Base-by-base conservation (phyloP, 1,140 invertebrate species). In the Panagrolaimus sp. region DNA sequence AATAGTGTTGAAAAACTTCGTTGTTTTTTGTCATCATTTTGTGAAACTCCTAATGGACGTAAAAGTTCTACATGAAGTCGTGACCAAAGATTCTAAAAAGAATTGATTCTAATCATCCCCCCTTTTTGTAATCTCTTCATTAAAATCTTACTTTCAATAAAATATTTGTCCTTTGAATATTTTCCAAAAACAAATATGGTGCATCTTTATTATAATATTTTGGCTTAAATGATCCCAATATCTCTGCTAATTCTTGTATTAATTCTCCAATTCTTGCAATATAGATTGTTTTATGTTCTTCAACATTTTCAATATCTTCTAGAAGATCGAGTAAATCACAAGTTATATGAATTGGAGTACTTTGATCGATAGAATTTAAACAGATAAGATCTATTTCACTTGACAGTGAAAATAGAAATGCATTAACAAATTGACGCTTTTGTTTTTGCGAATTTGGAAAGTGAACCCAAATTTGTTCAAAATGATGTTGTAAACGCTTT, bases 311-410 rank as follows among this genome's bases (percentile, higher is more conserved):
- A 13, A 27, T 11, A 9, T 20, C 27, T 57, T 57, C 51, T 11
- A 57, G 20, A 20, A 57, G 51, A 27, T 57, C 51, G n/a, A 57
- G 20, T 27, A 57, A 16, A 57, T 57, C 51, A 57, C 51, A 25
- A 11, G 27, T 25, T 25, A 57, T 27, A 57, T 57, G 51, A 57
- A 57, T 57, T 27, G 20, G 20, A 11, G 9, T n/a, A 27, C 51
- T 27, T 20, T 57, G 51, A 57, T 57, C 51, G 11, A 57, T 27
- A n/a, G 51, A 20, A 57, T 27, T 57, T 27, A 57, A 20, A 27
- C 51, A 57, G 51, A 57, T 57, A 25, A 57, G 51, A 57, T 57
- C 51, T 57, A 57, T 57, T 57, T 57, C 51, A 57, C 51, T 27
- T 27, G 51, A 20, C 8, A 57, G n/a, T 20, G 51, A 57, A 27